Evolutionary conservation across 64 coral and sea anemone genomes (phyloP).

Genomic region (Exaiptasia diaphana): DNA sequence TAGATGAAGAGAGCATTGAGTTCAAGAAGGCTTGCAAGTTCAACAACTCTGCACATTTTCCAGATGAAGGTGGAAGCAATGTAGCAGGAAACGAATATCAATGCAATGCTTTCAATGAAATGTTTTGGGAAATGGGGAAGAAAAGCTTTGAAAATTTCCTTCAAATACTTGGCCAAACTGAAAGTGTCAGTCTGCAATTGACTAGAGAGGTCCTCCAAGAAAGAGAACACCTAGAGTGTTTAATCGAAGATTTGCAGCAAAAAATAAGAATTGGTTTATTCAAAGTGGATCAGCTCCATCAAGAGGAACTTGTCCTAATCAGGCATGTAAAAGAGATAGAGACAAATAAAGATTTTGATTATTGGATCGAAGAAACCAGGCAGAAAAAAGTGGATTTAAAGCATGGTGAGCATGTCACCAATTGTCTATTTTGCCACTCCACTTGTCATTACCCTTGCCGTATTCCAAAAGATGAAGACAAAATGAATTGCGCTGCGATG

Average conservation of each 20-base stretch:
- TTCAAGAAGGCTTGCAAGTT: conserved; percentile 12
- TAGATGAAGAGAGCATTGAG: conserved; percentile 3
- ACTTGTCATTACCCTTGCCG: conserved; percentile 17
- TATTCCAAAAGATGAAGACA: not conserved
- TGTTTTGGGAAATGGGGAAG: conserved; percentile 26
- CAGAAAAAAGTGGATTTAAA: not conserved
- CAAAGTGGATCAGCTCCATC: conserved; percentile 22
- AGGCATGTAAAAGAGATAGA: conserved; percentile 14
- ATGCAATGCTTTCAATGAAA: not conserved
- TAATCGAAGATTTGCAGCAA: not conserved
- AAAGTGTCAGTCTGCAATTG: conserved; percentile 31
- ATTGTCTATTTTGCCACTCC: conserved; percentile 17
- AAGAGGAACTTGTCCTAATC: conserved; percentile 17
- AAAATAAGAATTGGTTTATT: conserved; percentile 8
- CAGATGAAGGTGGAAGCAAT: not conserved
- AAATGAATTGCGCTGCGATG: not conserved
- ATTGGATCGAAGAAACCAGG: not conserved
- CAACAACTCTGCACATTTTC: conserved; percentile 28
- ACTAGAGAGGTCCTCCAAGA: conserved; percentile 30
- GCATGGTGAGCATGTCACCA: conserved; percentile 10
- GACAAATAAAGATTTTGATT: conserved; percentile 30
- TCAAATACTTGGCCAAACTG: not conserved
- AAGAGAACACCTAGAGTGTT: conserved; percentile 2
- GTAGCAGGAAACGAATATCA: not conserved
- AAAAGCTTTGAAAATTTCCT: conserved; percentile 1